Base-by-base conservation (phyloP, 1,140 invertebrate genomes). In the Magallana gigas region DNA sequence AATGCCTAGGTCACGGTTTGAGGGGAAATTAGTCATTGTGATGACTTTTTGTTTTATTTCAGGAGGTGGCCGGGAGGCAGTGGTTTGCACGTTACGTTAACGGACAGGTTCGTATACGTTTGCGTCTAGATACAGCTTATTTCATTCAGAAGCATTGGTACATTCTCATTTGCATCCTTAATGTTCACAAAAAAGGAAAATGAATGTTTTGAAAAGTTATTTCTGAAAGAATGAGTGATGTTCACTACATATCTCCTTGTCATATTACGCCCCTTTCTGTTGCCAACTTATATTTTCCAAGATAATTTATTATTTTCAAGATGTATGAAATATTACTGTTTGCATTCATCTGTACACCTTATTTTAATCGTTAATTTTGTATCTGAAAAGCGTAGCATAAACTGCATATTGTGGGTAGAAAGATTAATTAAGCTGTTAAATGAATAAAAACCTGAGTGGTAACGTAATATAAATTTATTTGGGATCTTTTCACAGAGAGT, bases 41-140 rank as follows among this genome's bases (percentile, higher is more conserved):
- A 29, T 3, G 23, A 76, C 8, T 76, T 86, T 88, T 60, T 90
- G 86, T 85, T 90, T 14, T 89, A 71, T 93, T 94, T 90, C 94
- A 95, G 93, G 91, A 93, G 83, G 94, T 93, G 86, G 92, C 93
- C 23, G 96, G 95, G 23, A 88, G 96, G 88, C 88, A 95, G 18
- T 95, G 95, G 95, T 97, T 97, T 95, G 96, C 97, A 6, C 95
- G 97, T 86, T 97, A 96, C 91, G 96, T 97, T 1, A 97, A 97
- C 92, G 96, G 96, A n/a, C 96, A 97, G 94, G 95, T 95, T 92
- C 85, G 89, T 92, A 62, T 58, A 85, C 3, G 76, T 18, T 64
- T 64, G 14, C 18, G 7, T 64, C 18, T 48, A 48, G 36, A 48
- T n/a, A n/a, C 48, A 83, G 81, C 12, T 29, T 57, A 8, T 16